These are phyloP conservation scores for Neosalanx taihuensis DNA, from an alignment of 2,797 vertebrate species.

Conservation along the genomic window DNA sequence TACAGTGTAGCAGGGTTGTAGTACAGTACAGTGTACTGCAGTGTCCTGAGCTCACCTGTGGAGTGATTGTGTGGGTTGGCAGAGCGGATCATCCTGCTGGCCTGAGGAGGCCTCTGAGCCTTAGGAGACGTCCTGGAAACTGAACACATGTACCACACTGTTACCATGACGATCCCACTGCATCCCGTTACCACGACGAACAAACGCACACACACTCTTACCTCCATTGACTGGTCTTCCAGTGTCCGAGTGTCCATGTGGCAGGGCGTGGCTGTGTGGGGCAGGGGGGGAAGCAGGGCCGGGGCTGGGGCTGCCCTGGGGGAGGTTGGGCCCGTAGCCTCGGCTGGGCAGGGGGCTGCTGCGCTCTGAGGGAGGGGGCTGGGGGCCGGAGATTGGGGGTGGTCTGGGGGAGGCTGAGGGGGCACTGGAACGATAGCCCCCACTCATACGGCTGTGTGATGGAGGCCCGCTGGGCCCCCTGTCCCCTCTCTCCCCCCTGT, in stretches of 20 bases:
- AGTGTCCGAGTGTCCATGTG: conserved; percentile 64
- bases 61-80: conserved; percentile 62
- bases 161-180: background rate
- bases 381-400: conserved; percentile 53
- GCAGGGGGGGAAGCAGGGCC: conserved; percentile 52
- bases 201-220: conserved; percentile 23
- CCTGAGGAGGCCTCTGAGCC: conserved; percentile 68
- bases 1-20: too few relatives aligned
- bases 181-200: too few relatives aligned
- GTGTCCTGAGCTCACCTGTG: conserved; percentile 43
- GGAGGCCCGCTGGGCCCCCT: conserved; percentile 60
- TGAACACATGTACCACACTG: conserved; percentile 18
- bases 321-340: conserved; percentile 53
- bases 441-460: conserved; percentile 56
- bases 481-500: conserved; percentile 28
- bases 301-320: conserved; percentile 61
- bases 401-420: conserved; percentile 67
- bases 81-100: conserved; percentile 58
- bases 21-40: too few relatives aligned
- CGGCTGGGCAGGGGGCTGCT: conserved; percentile 64
- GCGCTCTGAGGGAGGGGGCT: conserved; percentile 66
- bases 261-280: conserved; percentile 60
- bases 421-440: conserved; percentile 62
- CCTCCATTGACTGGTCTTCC: conserved; percentile 67
- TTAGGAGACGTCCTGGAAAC: conserved; percentile 69